Base-by-base conservation (phyloP, 2,888 invertebrate species). In the Sturmia bella region DNA sequence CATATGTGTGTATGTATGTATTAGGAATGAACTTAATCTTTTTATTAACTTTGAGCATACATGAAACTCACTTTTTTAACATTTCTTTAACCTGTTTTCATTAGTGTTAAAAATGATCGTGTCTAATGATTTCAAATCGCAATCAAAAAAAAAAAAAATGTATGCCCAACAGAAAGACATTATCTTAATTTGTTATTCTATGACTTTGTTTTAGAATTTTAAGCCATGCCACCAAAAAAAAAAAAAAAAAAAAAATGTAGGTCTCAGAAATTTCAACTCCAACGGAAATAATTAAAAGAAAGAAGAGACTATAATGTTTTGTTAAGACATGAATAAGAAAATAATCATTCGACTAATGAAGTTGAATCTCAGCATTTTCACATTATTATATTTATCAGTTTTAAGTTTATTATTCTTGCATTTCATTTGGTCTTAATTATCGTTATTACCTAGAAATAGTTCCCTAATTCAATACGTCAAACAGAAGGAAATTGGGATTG, bases 21-120 rank as follows among this genome's bases (percentile, higher is more conserved):
- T 61, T 54, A 24, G 37, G 43, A 19, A 52, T 78, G 54, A 61
- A 59, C 79, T 72, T 73, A 79, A 79, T 73, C 27, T 68, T 39
- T 61, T 45, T 68, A 15, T n/a, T n/a, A n/a, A n/a, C n/a, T n/a
- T n/a, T n/a, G n/a, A n/a, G 37, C 17, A 45, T 32, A 12, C 21
- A 43, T 3, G 37, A 43, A 17, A 52, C 32, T 59, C 50, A 43
- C 64, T 11, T 21, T 52, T 59, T 24, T 68, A 54, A 68, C 41
- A 12, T 41, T 41, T 68, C 2, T 17, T 56, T 17, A 9, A 32
- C n/a, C n/a, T 32, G 0, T 24, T 66, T 54, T 12, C 6, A 13
- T 43, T 12, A 39, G 24, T 50, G 59, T 59, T 48, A 61, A 12
- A 52, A 63, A 43, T 43, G 54, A 32, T 9, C n/a, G 15, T 17